Evolutionary conservation across 1,140 invertebrate genomes (phyloP).

Genomic region (Pseudomyrmex flavicornis): DNA sequence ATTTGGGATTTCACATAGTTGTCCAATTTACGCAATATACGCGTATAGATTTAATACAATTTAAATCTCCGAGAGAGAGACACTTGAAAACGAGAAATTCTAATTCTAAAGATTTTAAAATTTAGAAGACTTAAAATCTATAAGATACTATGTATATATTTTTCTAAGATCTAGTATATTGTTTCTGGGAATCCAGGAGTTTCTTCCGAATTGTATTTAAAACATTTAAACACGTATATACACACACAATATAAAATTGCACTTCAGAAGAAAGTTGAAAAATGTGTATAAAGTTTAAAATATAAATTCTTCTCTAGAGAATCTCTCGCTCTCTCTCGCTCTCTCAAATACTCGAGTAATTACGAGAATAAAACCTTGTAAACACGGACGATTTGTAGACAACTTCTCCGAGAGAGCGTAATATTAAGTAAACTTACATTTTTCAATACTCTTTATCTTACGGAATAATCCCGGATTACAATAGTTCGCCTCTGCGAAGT

Average conservation of each 20-base stretch:
- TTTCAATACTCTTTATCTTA: neutral
- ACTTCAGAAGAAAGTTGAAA: neutral
- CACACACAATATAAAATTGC: neutral
- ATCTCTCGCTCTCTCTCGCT: too few relatives aligned
- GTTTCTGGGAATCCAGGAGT: neutral
- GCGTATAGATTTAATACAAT: slow-evolving; percentile 2
- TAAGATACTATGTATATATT: slow-evolving; percentile 2
- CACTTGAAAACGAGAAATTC: neutral
- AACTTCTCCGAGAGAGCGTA: neutral
- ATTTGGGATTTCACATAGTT: neutral
- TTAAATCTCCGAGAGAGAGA: neutral
- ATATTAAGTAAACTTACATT: slow-evolving; percentile 17
- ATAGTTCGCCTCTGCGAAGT: neutral
- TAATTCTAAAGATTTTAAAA: neutral
- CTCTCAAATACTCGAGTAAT: too few relatives aligned
- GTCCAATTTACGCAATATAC: too few relatives aligned
- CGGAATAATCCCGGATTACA: neutral
- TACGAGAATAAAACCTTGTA: neutral
- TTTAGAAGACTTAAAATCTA: neutral
- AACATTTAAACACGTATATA: too few relatives aligned
- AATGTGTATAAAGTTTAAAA: neutral
- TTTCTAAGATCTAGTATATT: slow-evolving; percentile 5
- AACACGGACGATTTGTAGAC: neutral
- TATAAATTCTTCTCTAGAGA: neutral
- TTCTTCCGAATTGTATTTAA: neutral